Evolutionary conservation across 2,113 vertebrate species (phyloP).

Genomic region (Megalops atlanticus): DNA sequence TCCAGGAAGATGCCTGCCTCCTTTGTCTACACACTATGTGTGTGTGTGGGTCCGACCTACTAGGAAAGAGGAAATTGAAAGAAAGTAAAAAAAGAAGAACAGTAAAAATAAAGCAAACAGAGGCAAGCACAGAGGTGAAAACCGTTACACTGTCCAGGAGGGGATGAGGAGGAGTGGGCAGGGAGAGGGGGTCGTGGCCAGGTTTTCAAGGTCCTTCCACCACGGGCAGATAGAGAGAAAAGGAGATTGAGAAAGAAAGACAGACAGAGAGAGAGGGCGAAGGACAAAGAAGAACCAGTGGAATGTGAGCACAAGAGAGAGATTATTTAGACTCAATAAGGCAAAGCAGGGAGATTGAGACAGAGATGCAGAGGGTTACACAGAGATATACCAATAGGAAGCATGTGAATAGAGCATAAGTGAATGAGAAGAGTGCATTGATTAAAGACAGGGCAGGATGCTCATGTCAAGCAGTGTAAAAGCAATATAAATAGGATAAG

Average conservation of each 20-base stretch:
- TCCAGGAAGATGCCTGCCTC: too few species aligned
- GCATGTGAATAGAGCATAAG: too few species aligned
- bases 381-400: slow-evolving; percentile 2
- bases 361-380: not conserved
- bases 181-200: not conserved
- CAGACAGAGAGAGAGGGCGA: slow-evolving; percentile 39
- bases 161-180: slow-evolving; percentile 44
- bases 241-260: slow-evolving; percentile 38
- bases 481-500: too few species aligned
- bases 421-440: too few species aligned
- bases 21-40: too few species aligned
- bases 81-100: slow-evolving; percentile 43
- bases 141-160: slow-evolving; percentile 48
- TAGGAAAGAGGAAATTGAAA: slow-evolving; percentile 32
- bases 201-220: slow-evolving; percentile 19
- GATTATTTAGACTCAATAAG: not conserved
- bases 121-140: slow-evolving; percentile 48
- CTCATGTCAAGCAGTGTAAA: too few species aligned
- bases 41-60: not conserved
- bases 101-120: slow-evolving; percentile 43
- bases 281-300: not conserved
- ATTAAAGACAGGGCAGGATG: slow-evolving; percentile 2
- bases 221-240: too few species aligned
- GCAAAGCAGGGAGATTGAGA: not conserved
- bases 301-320: not conserved